Conservation (phyloP, 2,113 vertebrate species). For the Malurus cyaneus region DNA sequence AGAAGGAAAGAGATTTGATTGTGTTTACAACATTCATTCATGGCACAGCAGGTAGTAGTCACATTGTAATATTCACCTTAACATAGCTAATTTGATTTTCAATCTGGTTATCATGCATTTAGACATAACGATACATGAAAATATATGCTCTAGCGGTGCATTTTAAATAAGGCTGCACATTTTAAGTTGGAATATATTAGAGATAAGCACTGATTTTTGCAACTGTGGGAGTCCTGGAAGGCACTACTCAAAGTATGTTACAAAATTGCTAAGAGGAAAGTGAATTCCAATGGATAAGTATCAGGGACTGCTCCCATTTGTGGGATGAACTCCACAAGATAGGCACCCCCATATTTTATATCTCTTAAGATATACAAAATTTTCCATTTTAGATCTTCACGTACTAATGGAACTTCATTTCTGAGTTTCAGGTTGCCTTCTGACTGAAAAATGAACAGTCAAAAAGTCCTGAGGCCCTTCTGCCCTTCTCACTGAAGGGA, state of each 20-base stretch:
- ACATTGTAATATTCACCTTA: slow-evolving; percentile 80
- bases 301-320: background rate
- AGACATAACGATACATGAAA: slow-evolving; percentile 81
- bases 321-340: background rate
- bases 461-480: background rate
- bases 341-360: background rate
- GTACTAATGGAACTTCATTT: background rate
- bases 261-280: slow-evolving; percentile 31
- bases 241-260: background rate
- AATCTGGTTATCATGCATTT: slow-evolving; percentile 79
- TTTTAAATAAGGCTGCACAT: slow-evolving; percentile 85
- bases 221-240: slow-evolving; percentile 45
- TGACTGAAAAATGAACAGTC: background rate
- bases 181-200: slow-evolving; percentile 81
- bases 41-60: slow-evolving; percentile 87
- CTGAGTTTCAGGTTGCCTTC: background rate
- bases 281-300: background rate
- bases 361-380: background rate
- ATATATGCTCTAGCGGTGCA: slow-evolving; percentile 83
- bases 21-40: slow-evolving; percentile 87
- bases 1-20: slow-evolving; percentile 67
- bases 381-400: background rate
- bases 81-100: slow-evolving; percentile 87
- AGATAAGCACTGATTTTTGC: slow-evolving; percentile 68
- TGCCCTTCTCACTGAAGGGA: background rate